Percentiles rank a stretch among this genome's conserved stretches.
Evolutionary conservation across 2,113 vertebrate genomes (phyloP).

Genomic region (Grantiella picta): DNA sequence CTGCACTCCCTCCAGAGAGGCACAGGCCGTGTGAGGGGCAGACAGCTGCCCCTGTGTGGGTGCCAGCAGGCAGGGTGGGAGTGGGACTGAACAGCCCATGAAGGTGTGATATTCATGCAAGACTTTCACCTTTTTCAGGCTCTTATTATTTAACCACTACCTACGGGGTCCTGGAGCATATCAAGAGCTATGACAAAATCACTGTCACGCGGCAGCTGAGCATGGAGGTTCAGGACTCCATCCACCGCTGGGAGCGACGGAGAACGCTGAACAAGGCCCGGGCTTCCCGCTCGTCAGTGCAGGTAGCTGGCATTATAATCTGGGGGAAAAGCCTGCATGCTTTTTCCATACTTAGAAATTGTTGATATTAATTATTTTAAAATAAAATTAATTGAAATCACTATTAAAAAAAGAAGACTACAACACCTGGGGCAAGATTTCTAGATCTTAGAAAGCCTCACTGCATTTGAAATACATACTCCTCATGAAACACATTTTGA

Average conservation of each 20-base stretch:
- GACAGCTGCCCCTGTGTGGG: neutral
- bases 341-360: neutral
- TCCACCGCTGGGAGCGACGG: constrained; percentile 93
- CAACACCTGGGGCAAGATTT: neutral
- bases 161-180: constrained; percentile 92
- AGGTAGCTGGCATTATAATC: constrained; percentile 62
- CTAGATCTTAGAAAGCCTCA: neutral
- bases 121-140: constrained; percentile 65
- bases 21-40: neutral
- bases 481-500: neutral
- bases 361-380: neutral
- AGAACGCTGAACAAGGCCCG: constrained; percentile 90
- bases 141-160: constrained; percentile 97
- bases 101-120: neutral
- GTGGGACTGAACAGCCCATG: accelerated
- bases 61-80: neutral
- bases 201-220: constrained; percentile 89
- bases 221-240: constrained; percentile 93
- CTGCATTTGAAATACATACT: neutral
- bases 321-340: neutral
- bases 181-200: constrained; percentile 92
- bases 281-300: constrained; percentile 81
- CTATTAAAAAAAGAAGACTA: neutral
- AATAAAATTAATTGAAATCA: neutral
- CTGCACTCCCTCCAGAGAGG: neutral